phyloP scores from a whole-genome alignment of 2,797 vertebrate genomes.

The Mastacembelus armatus region DNA sequence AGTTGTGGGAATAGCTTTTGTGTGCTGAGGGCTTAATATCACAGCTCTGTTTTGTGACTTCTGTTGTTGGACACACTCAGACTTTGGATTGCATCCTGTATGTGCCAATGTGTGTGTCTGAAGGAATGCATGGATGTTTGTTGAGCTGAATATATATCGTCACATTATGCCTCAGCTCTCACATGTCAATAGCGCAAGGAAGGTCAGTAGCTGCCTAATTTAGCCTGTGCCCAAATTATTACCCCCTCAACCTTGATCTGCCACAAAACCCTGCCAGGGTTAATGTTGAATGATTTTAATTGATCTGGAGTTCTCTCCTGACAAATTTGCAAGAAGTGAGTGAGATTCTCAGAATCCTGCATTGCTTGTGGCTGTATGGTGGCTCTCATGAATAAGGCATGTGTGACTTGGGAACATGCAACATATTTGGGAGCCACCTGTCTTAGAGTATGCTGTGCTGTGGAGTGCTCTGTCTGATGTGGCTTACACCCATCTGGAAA shows the following conservation, averaged over 20 bases:
- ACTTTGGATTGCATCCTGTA: not conserved
- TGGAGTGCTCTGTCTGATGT: conserved; percentile 28
- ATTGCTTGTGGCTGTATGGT: conserved; percentile 58
- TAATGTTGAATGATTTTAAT: conserved; percentile 79
- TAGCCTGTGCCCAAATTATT: conserved; percentile 69
- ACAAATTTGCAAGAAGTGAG: conserved; percentile 63
- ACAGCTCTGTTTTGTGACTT: not conserved
- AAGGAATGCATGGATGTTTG: conserved; percentile 12
- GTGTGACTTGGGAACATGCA: conserved; percentile 62
- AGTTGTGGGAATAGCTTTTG: not conserved
- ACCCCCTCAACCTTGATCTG: conserved; percentile 80
- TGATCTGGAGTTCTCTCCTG: conserved; percentile 73
- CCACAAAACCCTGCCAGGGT: conserved; percentile 77
- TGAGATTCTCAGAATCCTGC: conserved; percentile 58
- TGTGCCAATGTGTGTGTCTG: conserved; percentile 1
- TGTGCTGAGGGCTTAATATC: not conserved
- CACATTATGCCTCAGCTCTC: conserved; percentile 48
- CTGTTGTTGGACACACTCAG: not conserved
- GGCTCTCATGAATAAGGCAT: conserved; percentile 81
- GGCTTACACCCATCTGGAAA: conserved; percentile 66
- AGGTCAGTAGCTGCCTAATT: conserved; percentile 76
- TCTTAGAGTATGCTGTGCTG: conserved; percentile 55
- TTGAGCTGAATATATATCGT: conserved; percentile 43
- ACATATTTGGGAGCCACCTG: conserved; percentile 78
- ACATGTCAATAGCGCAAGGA: conserved; percentile 55